Base-by-base conservation (phyloP, 2,113 vertebrate genomes). In the Numida meleagris region DNA sequence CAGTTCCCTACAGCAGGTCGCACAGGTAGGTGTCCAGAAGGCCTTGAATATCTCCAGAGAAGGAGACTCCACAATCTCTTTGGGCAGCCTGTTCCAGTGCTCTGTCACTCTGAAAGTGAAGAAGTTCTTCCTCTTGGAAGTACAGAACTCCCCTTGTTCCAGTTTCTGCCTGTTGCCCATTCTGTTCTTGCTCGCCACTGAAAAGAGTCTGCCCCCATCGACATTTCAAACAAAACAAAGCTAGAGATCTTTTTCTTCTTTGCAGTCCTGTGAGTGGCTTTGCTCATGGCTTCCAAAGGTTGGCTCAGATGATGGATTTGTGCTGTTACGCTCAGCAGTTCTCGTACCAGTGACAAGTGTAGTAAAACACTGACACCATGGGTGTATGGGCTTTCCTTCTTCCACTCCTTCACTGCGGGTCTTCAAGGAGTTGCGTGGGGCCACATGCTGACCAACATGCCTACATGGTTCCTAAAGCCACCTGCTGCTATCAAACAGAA, bases 401-500 rank as follows among this genome's bases (percentile, higher is more conserved):
- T 85, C 23, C 19, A 4, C n/a, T 19, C 6, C 14, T 59, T 72
- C 46, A 8, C 29, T 70, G 42, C 17, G 43, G 25, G 4, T 63
- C 82, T 86, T 73, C 10, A 43, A 66, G 58, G 33, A 57, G 8
- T 12, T 46, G 15, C 0, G 0, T 50, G 53, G 7, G 23, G n/a
- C 46, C 66, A 88, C 1, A 0, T 57, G n/a, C 50, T 43, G 45
- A 36, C 27, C n/a, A 81, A 25, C 11, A 33, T 3, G 6, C 9
- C 34, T 62, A 51, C 42, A 38, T 18, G 19, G 55, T 81, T 61
- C 61, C 45, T 0, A 0, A 10, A 15, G 25, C 33, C 53, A 76
- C 27, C n/a, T 5, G 0, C 23, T 89, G 13, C n/a, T 66, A 11
- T 25, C 21, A n/a, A 77, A 73, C 58, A 33, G 27, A n/a, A 34